Evolutionary conservation across 1,140 invertebrate species (phyloP), one percentile per base, ranked within the genome.

Genomic region (Metopolophium dirhodum): DNA sequence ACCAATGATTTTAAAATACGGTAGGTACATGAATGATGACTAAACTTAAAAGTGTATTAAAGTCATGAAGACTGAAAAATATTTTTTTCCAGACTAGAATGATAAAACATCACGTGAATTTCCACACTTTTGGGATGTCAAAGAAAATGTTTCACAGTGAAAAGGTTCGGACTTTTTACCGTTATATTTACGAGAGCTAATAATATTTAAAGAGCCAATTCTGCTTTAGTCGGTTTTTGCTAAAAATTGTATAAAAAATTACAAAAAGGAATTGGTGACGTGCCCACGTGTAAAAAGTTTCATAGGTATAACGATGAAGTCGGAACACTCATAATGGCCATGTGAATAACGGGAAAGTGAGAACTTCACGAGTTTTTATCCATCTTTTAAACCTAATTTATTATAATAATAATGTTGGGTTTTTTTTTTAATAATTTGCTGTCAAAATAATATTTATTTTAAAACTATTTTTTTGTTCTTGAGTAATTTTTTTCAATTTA

Each of bases 391-490:
- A 61, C 54, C 23, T 57, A 90, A 90, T 90, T 61, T 90, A 90
- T 90, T 90, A 89, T 89, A 57, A 89, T 37, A 89, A 54, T 23
- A 54, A n/a, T 54, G 87, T 47, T 3, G n/a, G 54, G 45, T 86
- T 86, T 86, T 49, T n/a, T 57, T 90, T 90, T 90, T 61, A 45
- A 90, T 68, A 68, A 90, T 90, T 47, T n/a, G 54, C 54, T 68
- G 89, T 68, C 89, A 90, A 68, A 90, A n/a, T 68, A 90, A 45
- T 61, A 61, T 90, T 90, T 68, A 90, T 89, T 89, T 89, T 18
- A 90, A 90, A 90, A 90, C 54, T 61, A 90, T 90, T 90, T 90
- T 90, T 61, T 87, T 87, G 14, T 87, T 61, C 41, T 61, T 61
- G 11, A 45, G 37, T 90, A 45, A 68, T 90, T 90, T 41, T 90